These are phyloP conservation scores for Willowsia nigromaculata DNA, from an alignment of 2,888 invertebrate genomes.

Conservation along the genomic window DNA sequence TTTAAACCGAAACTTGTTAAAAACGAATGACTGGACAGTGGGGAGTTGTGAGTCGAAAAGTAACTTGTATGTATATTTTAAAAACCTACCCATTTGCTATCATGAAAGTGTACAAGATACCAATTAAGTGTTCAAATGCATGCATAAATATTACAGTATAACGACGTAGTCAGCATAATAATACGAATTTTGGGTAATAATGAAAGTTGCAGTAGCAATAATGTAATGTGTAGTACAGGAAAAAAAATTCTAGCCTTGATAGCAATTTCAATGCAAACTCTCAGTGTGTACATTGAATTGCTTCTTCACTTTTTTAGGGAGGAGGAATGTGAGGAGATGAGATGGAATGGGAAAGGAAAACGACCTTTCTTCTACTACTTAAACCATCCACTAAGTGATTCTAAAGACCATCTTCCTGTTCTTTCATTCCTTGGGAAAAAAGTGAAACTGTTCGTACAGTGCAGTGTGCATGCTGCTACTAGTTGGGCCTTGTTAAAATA, in stretches of 20 bases:
- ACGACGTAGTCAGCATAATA: neutral
- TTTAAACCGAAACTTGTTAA: neutral
- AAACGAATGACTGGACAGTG: neutral
- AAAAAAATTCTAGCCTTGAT: constrained; percentile 36
- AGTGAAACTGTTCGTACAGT: constrained; percentile 1
- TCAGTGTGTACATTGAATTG: constrained; percentile 33
- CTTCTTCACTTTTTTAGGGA: constrained; percentile 1
- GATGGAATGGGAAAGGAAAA: constrained; percentile 20
- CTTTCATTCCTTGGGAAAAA: neutral
- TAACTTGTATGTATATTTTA: neutral
- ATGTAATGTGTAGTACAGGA: neutral
- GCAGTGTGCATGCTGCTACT: constrained; percentile 16
- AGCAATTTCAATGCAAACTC: constrained; percentile 38
- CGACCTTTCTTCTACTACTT: constrained; percentile 56
- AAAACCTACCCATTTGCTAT: neutral
- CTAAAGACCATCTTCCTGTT: constrained; percentile 43
- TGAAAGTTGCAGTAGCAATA: neutral
- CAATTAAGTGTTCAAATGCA: constrained; percentile 22
- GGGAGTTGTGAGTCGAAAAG: neutral
- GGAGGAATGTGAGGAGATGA: constrained; percentile 2
- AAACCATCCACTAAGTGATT: constrained; percentile 61
- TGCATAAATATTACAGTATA: neutral
- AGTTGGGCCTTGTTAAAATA: constrained; percentile 24
- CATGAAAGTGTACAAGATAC: constrained; percentile 11
- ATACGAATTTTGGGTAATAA: neutral